Evolutionary conservation across 2,797 vertebrate genomes (phyloP), one percentile per base, ranked within the genome.

Genomic region (Amniataba percoides): DNA sequence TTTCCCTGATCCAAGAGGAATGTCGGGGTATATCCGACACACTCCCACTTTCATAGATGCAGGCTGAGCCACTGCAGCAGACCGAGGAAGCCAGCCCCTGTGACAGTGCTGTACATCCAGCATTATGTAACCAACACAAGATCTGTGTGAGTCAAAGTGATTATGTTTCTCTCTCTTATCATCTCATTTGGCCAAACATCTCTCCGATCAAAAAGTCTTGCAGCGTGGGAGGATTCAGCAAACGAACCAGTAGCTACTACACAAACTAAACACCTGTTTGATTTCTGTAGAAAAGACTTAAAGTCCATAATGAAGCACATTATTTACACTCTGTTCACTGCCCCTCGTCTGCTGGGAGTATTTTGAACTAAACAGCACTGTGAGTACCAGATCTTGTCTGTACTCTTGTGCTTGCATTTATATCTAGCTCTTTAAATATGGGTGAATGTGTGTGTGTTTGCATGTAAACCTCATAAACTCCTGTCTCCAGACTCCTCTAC

Each of bases 331-430:
- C 0, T 5, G 3, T 36, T 60, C 46, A 31, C 62, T 60, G 46
- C 56, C 43, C 46, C 31, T 40, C n/a, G 53, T 77, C 57, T 36
- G 21, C 36, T 0, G 13, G 21, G 42, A 56, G 43, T 66, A 46
- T 59, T 75, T 69, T 34, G 61, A 43, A 48, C 14, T 43, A 23
- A 82, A 25, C 45, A 71, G 46, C 23, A n/a, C 56, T 58, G 36
- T 65, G 59, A 66, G 58, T 53, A 53, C 45, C 46, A 8, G 13
- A 63, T 61, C 66, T 77, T 70, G 79, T 84, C 77, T 64, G 43
- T 66, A 21, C 60, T 58, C 27, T 46, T 23, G 19, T 49, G 60
- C 57, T 62, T 62, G 14, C 3, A 11, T 51, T 75, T 66, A 43
- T 53, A 34, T 58, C 19, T 72, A 23, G 14, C 18, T 64, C 39